phyloP scores from a whole-genome alignment of 2,797 vertebrate species.

The Acanthurus tractus region DNA sequence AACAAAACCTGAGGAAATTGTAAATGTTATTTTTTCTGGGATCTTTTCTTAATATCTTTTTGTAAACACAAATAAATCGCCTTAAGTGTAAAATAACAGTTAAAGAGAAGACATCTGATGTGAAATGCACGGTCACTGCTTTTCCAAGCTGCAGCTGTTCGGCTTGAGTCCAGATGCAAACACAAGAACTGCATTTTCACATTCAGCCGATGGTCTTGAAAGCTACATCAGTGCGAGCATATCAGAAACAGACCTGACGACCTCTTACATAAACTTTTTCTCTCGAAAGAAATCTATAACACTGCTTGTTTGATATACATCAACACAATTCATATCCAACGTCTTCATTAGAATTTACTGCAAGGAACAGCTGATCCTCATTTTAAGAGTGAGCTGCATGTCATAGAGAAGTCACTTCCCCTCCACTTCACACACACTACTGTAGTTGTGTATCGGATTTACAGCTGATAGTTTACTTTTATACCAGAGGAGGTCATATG shows the following conservation, averaged over 20 bases:
- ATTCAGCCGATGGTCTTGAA: conserved; percentile 41
- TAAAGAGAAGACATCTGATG: conserved; percentile 20
- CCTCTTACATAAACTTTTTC: background rate
- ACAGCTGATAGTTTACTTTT: conserved; percentile 84
- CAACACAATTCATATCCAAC: conserved; percentile 5
- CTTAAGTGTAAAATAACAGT: conserved; percentile 10
- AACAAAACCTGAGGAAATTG: background rate
- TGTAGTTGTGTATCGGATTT: conserved; percentile 81
- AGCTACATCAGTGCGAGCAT: conserved; percentile 5
- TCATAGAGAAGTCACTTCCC: conserved; percentile 40
- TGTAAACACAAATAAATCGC: background rate
- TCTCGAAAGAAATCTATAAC: background rate
- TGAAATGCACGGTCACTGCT: conserved; percentile 12
- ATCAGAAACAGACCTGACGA: conserved; percentile 6
- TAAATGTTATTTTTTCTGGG: background rate
- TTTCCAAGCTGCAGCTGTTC: conserved; percentile 7
- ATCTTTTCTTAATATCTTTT: background rate
- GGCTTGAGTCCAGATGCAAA: conserved; percentile 50
- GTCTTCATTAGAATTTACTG: conserved; percentile 33
- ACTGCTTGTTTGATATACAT: background rate
- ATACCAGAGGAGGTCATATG: conserved; percentile 81
- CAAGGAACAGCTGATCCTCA: conserved; percentile 34
- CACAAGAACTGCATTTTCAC: conserved; percentile 20
- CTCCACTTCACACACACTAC: conserved; percentile 53
- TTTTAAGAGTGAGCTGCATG: conserved; percentile 32